Evolutionary conservation across 2,888 invertebrate genomes (phyloP), one percentile per base, ranked within the genome.

Genomic region (Mellilla xanthometata): DNA sequence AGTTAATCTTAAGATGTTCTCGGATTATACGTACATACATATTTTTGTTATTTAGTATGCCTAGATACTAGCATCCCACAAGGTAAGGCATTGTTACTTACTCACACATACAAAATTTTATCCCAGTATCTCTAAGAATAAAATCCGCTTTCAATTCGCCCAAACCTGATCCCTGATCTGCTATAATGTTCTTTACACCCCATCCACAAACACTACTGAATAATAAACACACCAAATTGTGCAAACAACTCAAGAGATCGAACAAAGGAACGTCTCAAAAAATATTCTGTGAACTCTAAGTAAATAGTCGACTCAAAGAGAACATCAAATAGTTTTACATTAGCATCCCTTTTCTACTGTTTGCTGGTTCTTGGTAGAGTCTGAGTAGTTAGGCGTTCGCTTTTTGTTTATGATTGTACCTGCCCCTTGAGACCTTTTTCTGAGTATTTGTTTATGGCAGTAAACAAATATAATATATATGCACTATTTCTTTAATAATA

Each of bases 241-340:
- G 62, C 72, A 79, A 81, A 82, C 73, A 77, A 59, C 33, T 38
- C 15, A 40, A 39, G 23, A 44, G 36, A 39, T 45, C 55, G 66
- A 68, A 72, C 60, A 55, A 56, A 45, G 42, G 36, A 35, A 50
- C 53, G 56, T 58, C 62, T 60, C 62, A 64, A 68, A 70, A 72
- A 72, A 68, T 68, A 65, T 62, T 52, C 61, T 54, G 58, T 63
- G 61, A 66, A 70, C 71, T 67, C 64, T 72, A 76, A 72, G 77
- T 72, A 81, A 78, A 79, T 71, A 71, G 47, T 41, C 49, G 47
- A 56, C 59, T 71, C 68, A 73, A 65, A 67, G 68, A 52, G 62
- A 73, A 81, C 75, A 85, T 84, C 83, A 83, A 84, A 85, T 82
- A 84, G 75, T 77, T 72, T 67, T 63, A 73, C 72, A 76, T 78